Conservation (phyloP, 2,888 invertebrate species). For the Dryococelus australis region DNA sequence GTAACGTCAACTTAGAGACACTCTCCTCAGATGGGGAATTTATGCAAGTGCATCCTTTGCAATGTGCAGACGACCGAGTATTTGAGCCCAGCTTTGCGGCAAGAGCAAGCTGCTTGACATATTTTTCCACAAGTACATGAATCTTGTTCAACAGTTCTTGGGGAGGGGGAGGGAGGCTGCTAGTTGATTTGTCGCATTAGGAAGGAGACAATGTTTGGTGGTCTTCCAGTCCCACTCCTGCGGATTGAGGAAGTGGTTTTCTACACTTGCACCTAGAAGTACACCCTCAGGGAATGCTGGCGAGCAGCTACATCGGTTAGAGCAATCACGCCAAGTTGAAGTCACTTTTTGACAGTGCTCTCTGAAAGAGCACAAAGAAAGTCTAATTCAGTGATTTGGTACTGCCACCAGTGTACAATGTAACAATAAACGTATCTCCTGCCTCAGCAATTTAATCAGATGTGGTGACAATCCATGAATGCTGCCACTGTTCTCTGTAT, state of each 20-base stretch:
- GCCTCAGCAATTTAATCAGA: neutral
- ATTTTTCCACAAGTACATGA: neutral
- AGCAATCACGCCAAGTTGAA: no score
- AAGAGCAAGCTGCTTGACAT: neutral
- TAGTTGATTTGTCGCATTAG: neutral
- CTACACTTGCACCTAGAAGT: no score
- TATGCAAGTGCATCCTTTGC: neutral
- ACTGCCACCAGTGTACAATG: no score
- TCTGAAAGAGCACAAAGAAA: neutral
- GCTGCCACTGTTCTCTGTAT: no score
- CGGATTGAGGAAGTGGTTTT: neutral
- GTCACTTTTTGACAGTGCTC: no score
- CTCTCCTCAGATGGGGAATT: neutral
- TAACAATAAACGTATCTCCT: neutral
- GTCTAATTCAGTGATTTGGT: neutral
- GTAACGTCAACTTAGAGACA: no score
- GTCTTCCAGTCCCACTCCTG: neutral
- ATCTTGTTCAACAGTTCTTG: neutral
- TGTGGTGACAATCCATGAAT: no score
- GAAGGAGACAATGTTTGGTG: neutral
- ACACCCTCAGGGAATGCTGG: no score
- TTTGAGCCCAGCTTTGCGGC: neutral
- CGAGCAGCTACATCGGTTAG: neutral
- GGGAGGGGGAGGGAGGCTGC: no score
- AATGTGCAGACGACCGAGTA: neutral